These are phyloP conservation scores for Morphnarchus princeps DNA, from an alignment of 2,113 vertebrate genomes.

Conservation along the genomic window DNA sequence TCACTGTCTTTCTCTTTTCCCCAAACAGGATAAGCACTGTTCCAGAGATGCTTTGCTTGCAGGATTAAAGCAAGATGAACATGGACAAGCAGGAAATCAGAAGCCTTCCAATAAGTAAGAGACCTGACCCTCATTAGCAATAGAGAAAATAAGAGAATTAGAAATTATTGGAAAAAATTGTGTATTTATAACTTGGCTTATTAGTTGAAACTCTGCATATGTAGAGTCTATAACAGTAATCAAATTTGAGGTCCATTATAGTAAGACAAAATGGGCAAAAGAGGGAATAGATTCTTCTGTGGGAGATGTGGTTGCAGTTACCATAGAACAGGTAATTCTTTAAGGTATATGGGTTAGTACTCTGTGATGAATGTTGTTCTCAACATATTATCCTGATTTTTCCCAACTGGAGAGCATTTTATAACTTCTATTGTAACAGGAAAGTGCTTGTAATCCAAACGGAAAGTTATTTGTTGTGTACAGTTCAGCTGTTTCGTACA, in stretches of 20 bases:
- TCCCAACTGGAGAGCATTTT: not conserved
- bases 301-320: not conserved
- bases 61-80: slow-evolving; percentile 93
- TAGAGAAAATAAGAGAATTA: not conserved
- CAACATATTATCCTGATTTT: not conserved
- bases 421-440: not conserved
- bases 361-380: not conserved
- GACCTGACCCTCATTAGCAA: not conserved
- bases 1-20: not conserved
- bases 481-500: not conserved
- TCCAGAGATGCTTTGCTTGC: slow-evolving; percentile 95
- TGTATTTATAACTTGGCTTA: not conserved
- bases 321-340: not conserved
- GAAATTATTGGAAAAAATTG: not conserved
- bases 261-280: not conserved
- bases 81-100: slow-evolving; percentile 87
- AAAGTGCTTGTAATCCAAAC: not conserved
- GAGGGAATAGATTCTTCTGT: not conserved
- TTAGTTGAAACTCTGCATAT: not conserved
- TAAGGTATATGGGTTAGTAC: not conserved
- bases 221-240: not conserved
- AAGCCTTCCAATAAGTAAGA: slow-evolving; percentile 89
- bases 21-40: slow-evolving; percentile 95
- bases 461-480: not conserved
- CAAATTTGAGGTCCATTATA: not conserved